These are phyloP conservation scores for Mylabris sibirica DNA, from an alignment of 2,888 invertebrate species.

Conservation along the genomic window DNA sequence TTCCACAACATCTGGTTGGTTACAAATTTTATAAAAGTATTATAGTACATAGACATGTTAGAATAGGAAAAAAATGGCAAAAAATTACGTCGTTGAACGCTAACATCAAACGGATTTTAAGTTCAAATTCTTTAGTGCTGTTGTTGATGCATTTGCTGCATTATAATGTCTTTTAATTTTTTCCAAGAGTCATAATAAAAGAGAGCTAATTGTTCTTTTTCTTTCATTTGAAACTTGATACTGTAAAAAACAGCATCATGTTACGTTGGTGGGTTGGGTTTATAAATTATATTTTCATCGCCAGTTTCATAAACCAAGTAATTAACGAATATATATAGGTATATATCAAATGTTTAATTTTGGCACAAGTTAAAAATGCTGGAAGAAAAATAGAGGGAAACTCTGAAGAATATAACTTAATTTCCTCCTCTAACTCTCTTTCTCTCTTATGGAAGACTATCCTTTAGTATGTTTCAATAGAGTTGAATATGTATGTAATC, in stretches of 20 bases:
- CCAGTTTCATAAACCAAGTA: neutral
- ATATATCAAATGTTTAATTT: neutral
- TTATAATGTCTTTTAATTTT: neutral
- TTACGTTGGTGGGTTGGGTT: neutral
- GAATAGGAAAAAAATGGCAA: neutral
- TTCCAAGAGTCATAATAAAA: neutral
- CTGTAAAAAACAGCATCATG: neutral
- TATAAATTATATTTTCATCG: conserved; percentile 2
- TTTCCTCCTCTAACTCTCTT: neutral
- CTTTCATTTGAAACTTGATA: neutral
- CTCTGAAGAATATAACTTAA: neutral
- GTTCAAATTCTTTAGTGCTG: neutral
- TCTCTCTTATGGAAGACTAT: neutral
- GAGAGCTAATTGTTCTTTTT: neutral
- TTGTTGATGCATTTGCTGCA: conserved; percentile 8
- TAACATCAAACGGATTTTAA: conserved; percentile 7
- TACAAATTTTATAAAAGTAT: conserved; percentile 2
- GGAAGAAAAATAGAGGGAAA: neutral
- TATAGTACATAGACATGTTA: neutral
- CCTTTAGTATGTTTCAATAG: neutral
- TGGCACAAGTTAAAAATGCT: neutral
- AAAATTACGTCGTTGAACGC: neutral
- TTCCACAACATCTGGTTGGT: conserved; percentile 5
- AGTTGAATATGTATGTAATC: conserved; percentile 1
- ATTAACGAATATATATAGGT: conserved; percentile 1